phyloP scores from a whole-genome alignment of 2,797 vertebrate genomes.

The Acridotheres tristis region DNA sequence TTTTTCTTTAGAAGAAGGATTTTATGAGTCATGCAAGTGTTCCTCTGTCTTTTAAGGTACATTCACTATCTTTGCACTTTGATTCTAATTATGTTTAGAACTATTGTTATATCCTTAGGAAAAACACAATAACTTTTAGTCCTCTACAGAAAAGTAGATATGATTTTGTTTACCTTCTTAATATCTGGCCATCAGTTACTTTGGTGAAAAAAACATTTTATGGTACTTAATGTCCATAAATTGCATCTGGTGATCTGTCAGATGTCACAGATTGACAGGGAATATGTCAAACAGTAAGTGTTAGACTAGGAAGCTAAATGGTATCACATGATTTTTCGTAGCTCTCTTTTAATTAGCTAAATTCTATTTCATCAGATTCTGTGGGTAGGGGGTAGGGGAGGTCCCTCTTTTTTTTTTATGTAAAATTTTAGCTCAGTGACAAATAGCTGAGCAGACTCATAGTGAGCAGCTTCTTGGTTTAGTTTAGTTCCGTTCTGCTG shows the following conservation, averaged over 20 bases:
- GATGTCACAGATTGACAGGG: neutral
- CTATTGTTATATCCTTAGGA: neutral
- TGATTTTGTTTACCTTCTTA: neutral
- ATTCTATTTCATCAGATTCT: neutral
- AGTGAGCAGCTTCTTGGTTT: neutral
- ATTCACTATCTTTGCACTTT: neutral
- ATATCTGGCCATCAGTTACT: neutral
- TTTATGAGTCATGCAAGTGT: neutral
- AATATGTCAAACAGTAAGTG: neutral
- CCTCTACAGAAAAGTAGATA: rapidly evolving
- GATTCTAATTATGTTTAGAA: neutral
- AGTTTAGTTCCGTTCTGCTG: neutral
- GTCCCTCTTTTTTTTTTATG: neutral
- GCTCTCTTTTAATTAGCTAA: neutral
- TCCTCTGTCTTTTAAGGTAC: neutral
- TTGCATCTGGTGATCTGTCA: neutral
- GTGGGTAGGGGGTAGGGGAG: rapidly evolving
- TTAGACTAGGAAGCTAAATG: neutral
- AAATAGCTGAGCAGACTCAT: neutral
- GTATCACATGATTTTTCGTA: neutral
- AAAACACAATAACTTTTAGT: neutral
- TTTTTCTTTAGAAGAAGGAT: neutral
- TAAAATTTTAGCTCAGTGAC: neutral
- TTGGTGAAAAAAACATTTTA: neutral
- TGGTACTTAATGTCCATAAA: neutral